These are phyloP conservation scores for Chromobotia macracanthus DNA, from an alignment of 2,797 vertebrate genomes.

Conservation along the genomic window DNA sequence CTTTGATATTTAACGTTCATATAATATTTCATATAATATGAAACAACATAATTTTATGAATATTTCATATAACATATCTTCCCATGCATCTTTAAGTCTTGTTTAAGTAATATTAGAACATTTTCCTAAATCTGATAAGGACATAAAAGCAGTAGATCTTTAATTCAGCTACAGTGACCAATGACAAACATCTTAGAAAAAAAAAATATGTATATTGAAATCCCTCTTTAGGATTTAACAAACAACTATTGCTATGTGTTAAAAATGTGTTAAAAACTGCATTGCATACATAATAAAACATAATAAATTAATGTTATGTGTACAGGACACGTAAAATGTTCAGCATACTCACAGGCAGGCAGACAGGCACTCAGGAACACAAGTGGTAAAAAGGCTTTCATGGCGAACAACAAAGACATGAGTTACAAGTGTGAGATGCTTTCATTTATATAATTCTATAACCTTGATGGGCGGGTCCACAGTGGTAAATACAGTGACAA, in stretches of 20 bases:
- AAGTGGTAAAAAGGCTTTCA: not conserved
- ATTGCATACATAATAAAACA: not conserved
- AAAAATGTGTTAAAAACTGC: not conserved
- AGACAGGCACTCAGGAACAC: not conserved
- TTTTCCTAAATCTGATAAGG: not conserved
- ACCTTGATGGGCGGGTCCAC: slow-evolving; percentile 1
- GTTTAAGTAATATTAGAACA: not conserved
- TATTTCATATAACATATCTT: too few relatives aligned
- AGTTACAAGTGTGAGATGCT: not conserved
- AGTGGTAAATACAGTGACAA: not conserved
- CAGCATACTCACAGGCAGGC: slow-evolving; percentile 3
- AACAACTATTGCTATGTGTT: not conserved
- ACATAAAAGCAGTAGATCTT: not conserved
- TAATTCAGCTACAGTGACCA: not conserved
- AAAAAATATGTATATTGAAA: not conserved
- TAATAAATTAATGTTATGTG: too few relatives aligned
- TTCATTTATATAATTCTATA: not conserved
- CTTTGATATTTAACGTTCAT: too few relatives aligned
- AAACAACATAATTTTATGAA: too few relatives aligned
- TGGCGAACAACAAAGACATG: not conserved
- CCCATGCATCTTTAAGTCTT: too few relatives aligned
- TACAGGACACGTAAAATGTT: not conserved
- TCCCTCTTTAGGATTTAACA: not conserved
- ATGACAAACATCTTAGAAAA: not conserved
- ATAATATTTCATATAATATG: too few relatives aligned